Evolutionary conservation across 2,888 invertebrate genomes (phyloP), one percentile per base, ranked within the genome.

Genomic region (Xestia rhomboidea): DNA sequence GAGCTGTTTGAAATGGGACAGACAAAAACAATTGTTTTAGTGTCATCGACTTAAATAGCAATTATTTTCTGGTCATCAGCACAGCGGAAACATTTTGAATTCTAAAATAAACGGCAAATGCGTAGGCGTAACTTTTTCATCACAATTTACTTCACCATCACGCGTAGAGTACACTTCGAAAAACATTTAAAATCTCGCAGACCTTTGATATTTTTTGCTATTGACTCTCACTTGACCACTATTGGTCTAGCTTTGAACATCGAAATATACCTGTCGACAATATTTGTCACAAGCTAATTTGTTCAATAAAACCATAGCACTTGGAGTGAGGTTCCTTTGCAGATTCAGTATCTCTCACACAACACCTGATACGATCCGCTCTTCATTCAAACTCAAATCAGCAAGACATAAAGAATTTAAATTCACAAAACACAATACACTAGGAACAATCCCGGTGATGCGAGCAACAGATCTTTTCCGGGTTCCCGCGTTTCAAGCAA

Each of bases 401-500:
- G 73, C 67, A 67, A 68, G 60, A 85, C 78, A 82, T 80, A 83
- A 87, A 83, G 77, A 85, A 87, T 88, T 84, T 84, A 86, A 87
- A 87, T 86, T 49, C 79, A 82, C 79, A 70, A 85, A 85, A 87
- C 85, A 89, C 82, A 90, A 88, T 88, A 87, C 82, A 86, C 82
- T 81, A 70, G 76, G 79, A 85, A 89, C 90, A 90, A 91, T 91
- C 85, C 81, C 76, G 44, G 87, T 90, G 91, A 90, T 91, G 91
- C 88, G 83, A 80, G 83, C 83, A 84, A 83, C 88, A 87, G 89
- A 90, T 90, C 89, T 88, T 84, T 90, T 88, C 87, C 89, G 86
- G 85, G 79, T 74, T 82, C 83, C 64, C 87, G 89, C 87, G 81
- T 83, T 71, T 75, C 76, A 72, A 79, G 84, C 85, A 87, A 90